A percentile compares a stretch with the other conserved stretches of the same genome.
These are phyloP conservation scores for Drosophila yakuba DNA, from an alignment of 1,140 invertebrate genomes.

Conservation along the genomic window DNA sequence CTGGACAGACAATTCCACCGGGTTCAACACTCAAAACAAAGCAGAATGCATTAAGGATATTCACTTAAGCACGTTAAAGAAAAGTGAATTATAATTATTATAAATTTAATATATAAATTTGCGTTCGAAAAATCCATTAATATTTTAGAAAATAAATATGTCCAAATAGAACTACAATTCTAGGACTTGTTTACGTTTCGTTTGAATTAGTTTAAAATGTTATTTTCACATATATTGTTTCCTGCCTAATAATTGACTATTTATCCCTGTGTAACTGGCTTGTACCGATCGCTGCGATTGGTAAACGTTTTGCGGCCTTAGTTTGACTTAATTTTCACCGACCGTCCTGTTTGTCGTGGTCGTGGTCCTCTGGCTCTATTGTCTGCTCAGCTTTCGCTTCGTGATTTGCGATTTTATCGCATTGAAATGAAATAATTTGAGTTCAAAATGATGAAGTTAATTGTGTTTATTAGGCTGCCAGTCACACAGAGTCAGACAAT, in stretches of 20 bases:
- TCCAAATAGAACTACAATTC: neutral
- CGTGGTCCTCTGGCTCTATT: slow-evolving; percentile 52
- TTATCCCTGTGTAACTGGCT: slow-evolving; percentile 26
- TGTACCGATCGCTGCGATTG: slow-evolving; percentile 75
- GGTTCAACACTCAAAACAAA: slow-evolving; percentile 38
- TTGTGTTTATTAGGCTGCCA: slow-evolving; percentile 84
- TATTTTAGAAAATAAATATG: too few relatives aligned
- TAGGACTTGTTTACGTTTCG: neutral
- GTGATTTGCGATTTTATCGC: slow-evolving; percentile 85
- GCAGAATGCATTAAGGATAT: neutral
- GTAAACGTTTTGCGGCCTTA: slow-evolving; percentile 69
- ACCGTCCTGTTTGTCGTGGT: slow-evolving; percentile 50
- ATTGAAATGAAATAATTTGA: slow-evolving; percentile 85
- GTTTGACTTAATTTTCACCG: slow-evolving; percentile 84
- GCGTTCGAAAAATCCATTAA: too few relatives aligned
- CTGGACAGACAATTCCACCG: slow-evolving; percentile 39
- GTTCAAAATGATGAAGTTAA: slow-evolving; percentile 85
- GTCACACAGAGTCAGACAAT: slow-evolving; percentile 60
- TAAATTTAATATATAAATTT: too few relatives aligned
- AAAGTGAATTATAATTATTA: neutral
- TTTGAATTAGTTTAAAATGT: neutral
- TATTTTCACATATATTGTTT: too few relatives aligned
- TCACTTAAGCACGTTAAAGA: neutral
- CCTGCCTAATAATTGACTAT: neutral
- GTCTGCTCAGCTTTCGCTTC: slow-evolving; percentile 69